Evolutionary conservation across 92 coral and sea anemone species (phyloP).

Genomic region (Phenganax stokvisi): DNA sequence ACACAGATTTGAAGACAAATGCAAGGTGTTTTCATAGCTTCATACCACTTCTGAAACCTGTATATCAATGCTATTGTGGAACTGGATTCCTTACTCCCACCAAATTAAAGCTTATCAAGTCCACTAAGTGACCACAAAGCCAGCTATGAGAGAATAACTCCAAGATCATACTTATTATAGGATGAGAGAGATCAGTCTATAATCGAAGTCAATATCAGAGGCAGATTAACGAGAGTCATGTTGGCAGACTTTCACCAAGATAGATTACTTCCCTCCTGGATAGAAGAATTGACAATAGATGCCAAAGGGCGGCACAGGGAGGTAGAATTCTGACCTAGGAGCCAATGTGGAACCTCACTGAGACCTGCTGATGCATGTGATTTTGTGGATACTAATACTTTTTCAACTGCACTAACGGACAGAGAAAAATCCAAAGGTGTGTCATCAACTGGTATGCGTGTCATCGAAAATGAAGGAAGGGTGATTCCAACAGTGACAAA

Average conservation of each 20-base stretch:
- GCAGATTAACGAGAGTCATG: conserved; percentile 28
- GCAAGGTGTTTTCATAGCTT: neutral
- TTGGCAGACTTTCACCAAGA: no score
- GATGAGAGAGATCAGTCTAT: conserved; percentile 24
- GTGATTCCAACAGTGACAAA: neutral
- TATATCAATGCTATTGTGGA: neutral
- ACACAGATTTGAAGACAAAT: neutral
- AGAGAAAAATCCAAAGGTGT: neutral
- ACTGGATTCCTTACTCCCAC: neutral
- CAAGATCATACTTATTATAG: conserved; percentile 23
- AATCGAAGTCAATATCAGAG: conserved; percentile 16
- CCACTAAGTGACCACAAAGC: neutral
- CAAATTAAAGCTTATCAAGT: neutral
- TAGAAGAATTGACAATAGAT: no score
- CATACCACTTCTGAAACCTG: neutral
- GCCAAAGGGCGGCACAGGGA: no score
- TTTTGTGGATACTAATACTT: neutral
- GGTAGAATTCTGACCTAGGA: neutral
- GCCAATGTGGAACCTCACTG: neutral
- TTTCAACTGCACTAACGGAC: neutral
- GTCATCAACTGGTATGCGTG: neutral
- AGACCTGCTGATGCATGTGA: neutral
- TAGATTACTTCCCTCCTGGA: no score
- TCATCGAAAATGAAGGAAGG: neutral
- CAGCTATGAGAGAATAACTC: conserved; percentile 28